These are phyloP conservation scores for Apogon talboti DNA, from an alignment of 2,797 vertebrate genomes.

Conservation along the genomic window DNA sequence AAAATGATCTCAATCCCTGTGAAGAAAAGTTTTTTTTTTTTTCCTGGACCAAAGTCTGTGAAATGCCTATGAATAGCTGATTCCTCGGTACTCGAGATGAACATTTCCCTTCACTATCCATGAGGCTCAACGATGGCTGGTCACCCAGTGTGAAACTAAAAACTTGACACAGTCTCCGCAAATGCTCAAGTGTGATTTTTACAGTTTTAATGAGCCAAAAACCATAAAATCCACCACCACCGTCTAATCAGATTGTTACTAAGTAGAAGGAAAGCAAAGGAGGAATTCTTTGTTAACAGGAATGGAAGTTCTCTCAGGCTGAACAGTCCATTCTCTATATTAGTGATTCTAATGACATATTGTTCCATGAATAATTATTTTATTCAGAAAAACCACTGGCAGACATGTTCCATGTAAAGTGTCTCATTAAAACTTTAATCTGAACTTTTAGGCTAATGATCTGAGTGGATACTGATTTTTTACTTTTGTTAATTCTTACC, in stretches of 20 bases:
- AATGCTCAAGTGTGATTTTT: constrained; percentile 57
- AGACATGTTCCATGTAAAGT: no score
- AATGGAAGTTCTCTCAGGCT: background rate
- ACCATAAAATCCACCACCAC: constrained; percentile 2
- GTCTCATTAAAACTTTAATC: no score
- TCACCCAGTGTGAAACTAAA: constrained; percentile 55
- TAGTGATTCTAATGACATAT: no score
- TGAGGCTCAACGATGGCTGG: constrained; percentile 1
- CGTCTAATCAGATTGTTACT: constrained; percentile 24
- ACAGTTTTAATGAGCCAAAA: constrained; percentile 29
- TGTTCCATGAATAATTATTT: no score
- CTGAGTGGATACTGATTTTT: no score
- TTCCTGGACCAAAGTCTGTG: background rate
- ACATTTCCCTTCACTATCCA: constrained; percentile 1
- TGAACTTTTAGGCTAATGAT: no score
- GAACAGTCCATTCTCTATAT: no score
- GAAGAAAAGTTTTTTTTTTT: no score
- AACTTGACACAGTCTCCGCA: constrained; percentile 48
- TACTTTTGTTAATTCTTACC: no score
- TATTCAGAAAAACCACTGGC: no score
- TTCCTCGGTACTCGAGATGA: background rate
- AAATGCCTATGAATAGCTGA: background rate
- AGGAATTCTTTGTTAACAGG: constrained; percentile 8
- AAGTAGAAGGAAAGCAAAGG: constrained; percentile 18
- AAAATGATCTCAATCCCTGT: no score